A percentile compares a stretch with the other conserved stretches of the same genome.
These are phyloP conservation scores for Halocaridina rubra DNA, from an alignment of 2,888 invertebrate genomes.

Conservation along the genomic window DNA sequence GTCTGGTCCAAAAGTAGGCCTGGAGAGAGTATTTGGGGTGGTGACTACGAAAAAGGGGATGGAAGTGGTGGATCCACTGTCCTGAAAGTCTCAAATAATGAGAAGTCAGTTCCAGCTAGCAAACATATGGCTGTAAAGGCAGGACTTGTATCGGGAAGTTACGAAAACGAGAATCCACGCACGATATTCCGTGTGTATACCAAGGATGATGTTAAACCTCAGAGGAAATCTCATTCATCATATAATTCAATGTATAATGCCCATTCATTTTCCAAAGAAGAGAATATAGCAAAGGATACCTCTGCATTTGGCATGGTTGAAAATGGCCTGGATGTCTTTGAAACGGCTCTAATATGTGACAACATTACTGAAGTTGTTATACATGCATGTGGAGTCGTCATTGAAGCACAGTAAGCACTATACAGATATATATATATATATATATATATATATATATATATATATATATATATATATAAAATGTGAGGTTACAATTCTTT, in stretches of 20 bases:
- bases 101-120: neutral
- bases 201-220: too few relatives aligned
- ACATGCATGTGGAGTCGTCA: slow-evolving; percentile 14
- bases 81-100: neutral
- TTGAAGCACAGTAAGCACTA: too few relatives aligned
- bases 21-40: slow-evolving; percentile 30
- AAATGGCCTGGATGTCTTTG: neutral
- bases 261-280: too few relatives aligned
- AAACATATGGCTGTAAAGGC: neutral
- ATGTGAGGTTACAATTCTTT: too few relatives aligned
- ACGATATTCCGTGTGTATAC: slow-evolving; percentile 39
- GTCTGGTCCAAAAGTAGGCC: slow-evolving; percentile 17
- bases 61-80: slow-evolving; percentile 17
- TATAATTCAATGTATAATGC: too few relatives aligned
- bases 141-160: slow-evolving; percentile 29
- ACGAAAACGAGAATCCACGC: slow-evolving; percentile 3
- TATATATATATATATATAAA: too few relatives aligned
- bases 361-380: slow-evolving; percentile 17
- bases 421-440: too few relatives aligned
- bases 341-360: neutral
- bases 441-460: too few relatives aligned
- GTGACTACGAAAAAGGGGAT: slow-evolving; percentile 21
- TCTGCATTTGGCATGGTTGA: slow-evolving; percentile 32
- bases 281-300: neutral
- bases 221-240: too few relatives aligned